Evolutionary conservation across 92 coral and sea anemone genomes (phyloP), one percentile per base, ranked within the genome.

Genomic region (Blastomussa wellsi): DNA sequence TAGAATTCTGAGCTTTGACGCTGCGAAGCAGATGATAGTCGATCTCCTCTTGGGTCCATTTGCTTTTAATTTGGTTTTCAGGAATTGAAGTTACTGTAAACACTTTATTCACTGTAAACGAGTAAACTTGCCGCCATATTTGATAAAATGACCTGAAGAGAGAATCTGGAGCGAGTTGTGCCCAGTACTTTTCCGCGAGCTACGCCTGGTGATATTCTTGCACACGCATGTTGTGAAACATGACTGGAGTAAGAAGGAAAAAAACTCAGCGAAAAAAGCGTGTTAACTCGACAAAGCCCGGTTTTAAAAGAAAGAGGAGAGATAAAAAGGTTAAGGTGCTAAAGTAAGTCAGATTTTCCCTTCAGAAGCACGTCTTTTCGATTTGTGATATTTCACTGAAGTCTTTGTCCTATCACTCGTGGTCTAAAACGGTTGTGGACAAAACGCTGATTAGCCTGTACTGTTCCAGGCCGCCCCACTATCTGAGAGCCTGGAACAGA

Each of bases 161-260:
- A 36, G 77, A 49, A 19, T 17, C 77, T 81, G 85, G 77, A 52
- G 15, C 53, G 48, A 53, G 49, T 83, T 11, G 77, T 48, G 31
- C 60, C 78, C 82, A 80, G 86, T 76, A 49, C 68, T 71, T 64
- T 10, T 52, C 67, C 71, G 29, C 13, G 32, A 16, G 2, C 42
- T 12, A 67, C 87, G 90, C 90, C 90, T 87, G 86, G 66, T 28
- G 67, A 65, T 55, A 32, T 66, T 39, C 53, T 4, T 29, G 41
- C 62, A 33, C 17, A 26, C 70, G 17, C 31, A 37, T 39, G 41
- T 15, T 6, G 74, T 49, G 42, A 44, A 87, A 72, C 74, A 96
- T 96, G 99, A 91, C 93, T 79, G 98, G 98, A 44, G 92, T 96
- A 5, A 83, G 99, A 68, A 92, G 93, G 76, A 95, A 93, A 85